phyloP scores from a whole-genome alignment of 2,888 invertebrate genomes.

The Drosophila infuscata region DNA sequence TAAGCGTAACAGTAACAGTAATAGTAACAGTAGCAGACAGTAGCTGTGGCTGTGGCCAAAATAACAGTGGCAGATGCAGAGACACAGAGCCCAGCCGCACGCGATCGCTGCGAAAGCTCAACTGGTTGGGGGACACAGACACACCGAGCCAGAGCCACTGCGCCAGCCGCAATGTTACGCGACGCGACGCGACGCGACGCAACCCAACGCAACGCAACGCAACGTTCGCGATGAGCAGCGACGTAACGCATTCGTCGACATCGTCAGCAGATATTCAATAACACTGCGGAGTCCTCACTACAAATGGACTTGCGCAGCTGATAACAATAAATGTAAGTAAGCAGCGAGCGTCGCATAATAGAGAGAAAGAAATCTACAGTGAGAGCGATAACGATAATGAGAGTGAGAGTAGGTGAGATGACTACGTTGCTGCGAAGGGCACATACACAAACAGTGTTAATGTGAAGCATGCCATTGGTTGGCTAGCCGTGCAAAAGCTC shows the following conservation, averaged over 20 bases:
- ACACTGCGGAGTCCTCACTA: conserved; percentile 40
- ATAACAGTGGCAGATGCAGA: conserved; percentile 18
- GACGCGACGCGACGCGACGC: conserved; percentile 58
- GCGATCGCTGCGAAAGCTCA: conserved; percentile 81
- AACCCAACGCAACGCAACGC: conserved; percentile 13
- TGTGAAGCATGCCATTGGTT: conserved; percentile 38
- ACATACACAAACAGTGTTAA: conserved; percentile 30
- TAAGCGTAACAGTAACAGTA: not conserved
- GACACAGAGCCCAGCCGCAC: conserved; percentile 75
- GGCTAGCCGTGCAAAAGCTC: conserved; percentile 42
- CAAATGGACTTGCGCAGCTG: conserved; percentile 44
- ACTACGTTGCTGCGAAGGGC: conserved; percentile 25
- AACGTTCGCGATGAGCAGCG: conserved; percentile 31
- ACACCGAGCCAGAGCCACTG: conserved; percentile 46
- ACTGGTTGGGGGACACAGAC: conserved; percentile 67
- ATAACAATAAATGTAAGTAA: conserved; percentile 38
- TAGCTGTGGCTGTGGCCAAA: conserved; percentile 1
- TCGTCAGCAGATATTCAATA: conserved; percentile 11
- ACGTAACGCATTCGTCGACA: conserved; percentile 28
- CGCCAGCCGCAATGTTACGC: conserved; percentile 33
- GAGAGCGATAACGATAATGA: not conserved
- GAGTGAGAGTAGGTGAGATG: conserved; percentile 8
- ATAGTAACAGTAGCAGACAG: conserved; percentile 12
- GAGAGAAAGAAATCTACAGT: not conserved
- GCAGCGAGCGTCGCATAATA: conserved; percentile 2